Base-by-base conservation (phyloP, 2,797 vertebrate species). In the Mus minutoides region DNA sequence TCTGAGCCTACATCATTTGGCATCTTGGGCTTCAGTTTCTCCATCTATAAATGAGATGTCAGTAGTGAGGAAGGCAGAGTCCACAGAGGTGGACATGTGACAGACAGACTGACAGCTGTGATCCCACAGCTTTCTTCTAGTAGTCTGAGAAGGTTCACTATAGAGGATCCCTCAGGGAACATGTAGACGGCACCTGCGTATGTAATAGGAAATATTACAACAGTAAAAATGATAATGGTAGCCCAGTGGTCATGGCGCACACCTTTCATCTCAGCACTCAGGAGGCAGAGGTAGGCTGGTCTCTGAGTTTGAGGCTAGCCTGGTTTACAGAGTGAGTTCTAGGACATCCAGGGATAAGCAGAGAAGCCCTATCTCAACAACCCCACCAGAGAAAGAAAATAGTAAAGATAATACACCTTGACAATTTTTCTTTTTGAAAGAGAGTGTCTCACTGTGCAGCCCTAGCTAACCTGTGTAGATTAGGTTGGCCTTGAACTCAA, bases 11-110 rank as follows among this genome's bases (percentile, higher is more conserved):
- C 43, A 73, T 69, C 6, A 37, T n/a, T 79, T 87, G 54, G 64
- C 16, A 31, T 24, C 94, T 80, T 24, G 34, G 84, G n/a, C 13
- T 82, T 94, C 16, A 49, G 26, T 31, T 83, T 97, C 71, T 95
- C 21, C 19, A 26, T 24, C 86, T 94, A 1, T 73, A 49, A 85
- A 78, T 22, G 37, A 24, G 62, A 76, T 34, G 7, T n/a, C n/a
- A 34, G n/a, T 37, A 46, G 26, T 60, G 52, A 37, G 77, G 26
- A 90, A 58, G 52, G 69, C 87, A 54, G 22, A 24, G 1, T 7
- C 12, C 46, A 26, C 24, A 52, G 12, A 56, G 34, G 3, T 17
- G 22, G 24, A 21, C 43, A 26, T 52, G 14, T 13, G 71, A 90
- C 46, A 34, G 69, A 87, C 46, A 37, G 19, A 0, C 46, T 52